Base-by-base conservation (phyloP, 35 echinoderm and acorn worm genomes). In the Ophiothrix spiculata region DNA sequence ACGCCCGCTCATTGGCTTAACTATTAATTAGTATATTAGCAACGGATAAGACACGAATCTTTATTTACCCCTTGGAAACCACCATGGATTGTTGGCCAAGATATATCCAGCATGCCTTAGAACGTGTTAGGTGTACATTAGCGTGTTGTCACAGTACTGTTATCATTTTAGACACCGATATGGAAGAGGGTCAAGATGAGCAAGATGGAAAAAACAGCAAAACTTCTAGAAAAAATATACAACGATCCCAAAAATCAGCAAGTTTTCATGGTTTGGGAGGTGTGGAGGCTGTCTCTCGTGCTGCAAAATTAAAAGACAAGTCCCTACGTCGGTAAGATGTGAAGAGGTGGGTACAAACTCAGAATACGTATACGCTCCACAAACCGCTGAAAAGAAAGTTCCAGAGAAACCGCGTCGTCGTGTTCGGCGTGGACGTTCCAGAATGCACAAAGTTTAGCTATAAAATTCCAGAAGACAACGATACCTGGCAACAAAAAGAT, bases 261-360 rank as follows among this genome's bases (percentile, higher is more conserved):
- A 42, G 87, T 89, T 89, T 89, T 82, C n/a, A n/a, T n/a, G n/a
- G n/a, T n/a, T n/a, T n/a, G n/a, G 87, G 87, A 39, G 87, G 87
- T 89, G 79, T 89, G 6, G 64, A 89, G 25, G 73, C 28, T 89
- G 63, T 83, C 14, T 89, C 82, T 73, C 79, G 36, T 35, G 80
- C 60, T 49, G 79, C 35, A 1, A 79, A 80, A 81, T 23, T 36
- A 64, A 33, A 31, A 25, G 15, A 73, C 15, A 63, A 64, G 34
- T 13, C 29, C 28, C 8, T 88, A n/a, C 69, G 35, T 15, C 60
- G 75, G 40, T 34, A 89, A 36, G 37, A 54, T 23, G 45, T 89
- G 0, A 32, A 77, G 64, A 36, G 14, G 32, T 90, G 79, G 79
- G n/a, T 90, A 25, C 64, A 35, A n/a, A n/a, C n/a, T n/a, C 87